Evolutionary conservation across 2,113 vertebrate genomes (phyloP).

Genomic region (Oostethus manadensis): DNA sequence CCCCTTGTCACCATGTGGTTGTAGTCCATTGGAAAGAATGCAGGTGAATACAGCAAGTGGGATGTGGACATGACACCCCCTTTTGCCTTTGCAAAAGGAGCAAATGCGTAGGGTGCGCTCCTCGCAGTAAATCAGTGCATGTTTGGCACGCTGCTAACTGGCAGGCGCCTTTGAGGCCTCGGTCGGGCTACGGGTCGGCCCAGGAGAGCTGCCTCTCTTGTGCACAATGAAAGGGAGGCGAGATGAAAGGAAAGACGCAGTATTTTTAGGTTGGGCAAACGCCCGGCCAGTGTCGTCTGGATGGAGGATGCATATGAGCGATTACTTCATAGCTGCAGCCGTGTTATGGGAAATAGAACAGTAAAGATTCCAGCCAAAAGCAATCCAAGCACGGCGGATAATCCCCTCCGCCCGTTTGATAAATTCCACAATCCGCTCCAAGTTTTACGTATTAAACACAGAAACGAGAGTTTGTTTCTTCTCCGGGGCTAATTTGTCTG

Average conservation of each 20-base stretch:
- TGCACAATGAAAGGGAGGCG: constrained; percentile 37
- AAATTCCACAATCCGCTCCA: constrained; percentile 31
- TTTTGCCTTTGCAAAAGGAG: constrained; percentile 56
- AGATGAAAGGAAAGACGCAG: constrained; percentile 55
- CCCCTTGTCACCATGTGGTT: constrained; percentile 56
- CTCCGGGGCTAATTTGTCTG: constrained; percentile 41
- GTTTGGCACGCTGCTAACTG: constrained; percentile 53
- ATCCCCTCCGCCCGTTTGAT: constrained; percentile 35
- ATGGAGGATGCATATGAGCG: constrained; percentile 45
- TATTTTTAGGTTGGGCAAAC: constrained; percentile 54
- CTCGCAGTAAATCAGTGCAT: constrained; percentile 62
- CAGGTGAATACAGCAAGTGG: constrained; percentile 63
- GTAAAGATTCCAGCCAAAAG: constrained; percentile 53
- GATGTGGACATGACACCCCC: constrained; percentile 57
- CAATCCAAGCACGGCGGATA: constrained; percentile 39
- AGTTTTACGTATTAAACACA: constrained; percentile 34
- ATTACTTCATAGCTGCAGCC: constrained; percentile 52
- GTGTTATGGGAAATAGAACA: constrained; percentile 59
- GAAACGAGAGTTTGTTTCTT: constrained; percentile 50
- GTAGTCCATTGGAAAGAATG: constrained; percentile 63
- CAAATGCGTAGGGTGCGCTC: constrained; percentile 51
- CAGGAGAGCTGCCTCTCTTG: constrained; percentile 54
- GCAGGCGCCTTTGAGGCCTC: constrained; percentile 38
- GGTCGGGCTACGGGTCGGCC: constrained; percentile 44
- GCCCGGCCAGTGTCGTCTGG: constrained; percentile 44